Evolutionary conservation across 2,113 vertebrate genomes (phyloP), one percentile per base, ranked within the genome.

Genomic region (Salvator merianae): DNA sequence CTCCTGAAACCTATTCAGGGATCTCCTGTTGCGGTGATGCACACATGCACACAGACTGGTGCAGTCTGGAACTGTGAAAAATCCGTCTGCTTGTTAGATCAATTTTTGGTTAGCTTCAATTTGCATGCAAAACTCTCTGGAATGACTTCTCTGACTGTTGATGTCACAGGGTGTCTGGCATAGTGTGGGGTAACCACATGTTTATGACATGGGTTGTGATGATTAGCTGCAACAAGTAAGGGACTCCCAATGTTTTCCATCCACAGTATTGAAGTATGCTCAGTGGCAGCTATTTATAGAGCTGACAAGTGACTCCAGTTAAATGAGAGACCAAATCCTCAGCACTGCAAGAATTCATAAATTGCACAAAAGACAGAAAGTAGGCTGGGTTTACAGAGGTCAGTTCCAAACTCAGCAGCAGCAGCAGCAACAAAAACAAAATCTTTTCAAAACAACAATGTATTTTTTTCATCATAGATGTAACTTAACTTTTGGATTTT

Each of bases 191-290:
- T n/a, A 81, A 80, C 55, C 62, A 1, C 81, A 0, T 40, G 62
- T 87, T 90, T 71, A 66, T 82, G 86, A 82, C 85, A 79, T 71
- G 0, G 14, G 82, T 88, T 83, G 34, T 76, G 75, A 85, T 1
- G 14, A 75, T 80, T 10, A 0, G 81, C 88, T 28, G 16, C 30
- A 62, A 83, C 86, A 84, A n/a, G 13, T 0, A 4, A 87, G 91
- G 83, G 88, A 28, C 83, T 88, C 90, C 85, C 90, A 80, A 88
- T 69, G 1, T 9, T 66, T 77, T 77, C 89, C 75, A 86, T 73
- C 82, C 75, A 82, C 82, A 7, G 87, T 13, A 86, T 24, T 28
- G 68, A 9, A 85, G 24, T 79, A 16, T 87, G 87, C 62, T 78
- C 90, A 82, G 70, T 55, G 6, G 78, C 1, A 7, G 50, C 34